Evolutionary conservation across 2,113 vertebrate genomes (phyloP).

Genomic region (Python bivittatus): DNA sequence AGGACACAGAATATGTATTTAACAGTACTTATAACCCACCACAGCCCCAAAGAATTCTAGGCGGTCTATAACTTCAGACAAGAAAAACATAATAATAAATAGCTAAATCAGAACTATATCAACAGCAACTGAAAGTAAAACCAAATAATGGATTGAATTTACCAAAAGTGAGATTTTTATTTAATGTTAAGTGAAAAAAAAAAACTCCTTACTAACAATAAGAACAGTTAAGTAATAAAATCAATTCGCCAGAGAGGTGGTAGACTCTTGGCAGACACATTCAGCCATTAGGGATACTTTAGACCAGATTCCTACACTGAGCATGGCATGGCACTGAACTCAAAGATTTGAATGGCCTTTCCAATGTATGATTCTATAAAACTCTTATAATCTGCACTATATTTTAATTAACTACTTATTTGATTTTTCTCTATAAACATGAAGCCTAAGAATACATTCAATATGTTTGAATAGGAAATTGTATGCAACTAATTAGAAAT

Average conservation of each 20-base stretch:
- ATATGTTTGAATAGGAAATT: neutral
- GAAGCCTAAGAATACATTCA: neutral
- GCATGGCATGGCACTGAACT: neutral
- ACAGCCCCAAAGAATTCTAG: neutral
- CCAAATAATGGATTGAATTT: neutral
- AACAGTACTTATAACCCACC: neutral
- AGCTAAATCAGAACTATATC: neutral
- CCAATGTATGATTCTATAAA: neutral
- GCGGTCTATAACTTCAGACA: neutral
- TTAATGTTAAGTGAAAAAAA: neutral
- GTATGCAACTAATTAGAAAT: neutral
- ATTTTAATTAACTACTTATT: neutral
- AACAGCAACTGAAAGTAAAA: neutral
- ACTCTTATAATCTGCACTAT: neutral
- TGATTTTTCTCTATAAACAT: neutral
- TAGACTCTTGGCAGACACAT: neutral
- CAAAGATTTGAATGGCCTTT: neutral
- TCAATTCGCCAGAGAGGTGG: neutral
- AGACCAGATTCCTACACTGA: neutral
- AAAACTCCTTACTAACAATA: neutral
- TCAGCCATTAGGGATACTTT: neutral
- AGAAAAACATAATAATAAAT: neutral
- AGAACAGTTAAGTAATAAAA: neutral
- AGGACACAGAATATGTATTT: neutral
- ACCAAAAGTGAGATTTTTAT: neutral